Evolutionary conservation across 2,888 invertebrate genomes (phyloP), one percentile per base, ranked within the genome.

Genomic region (Drosophila niveifrons): DNA sequence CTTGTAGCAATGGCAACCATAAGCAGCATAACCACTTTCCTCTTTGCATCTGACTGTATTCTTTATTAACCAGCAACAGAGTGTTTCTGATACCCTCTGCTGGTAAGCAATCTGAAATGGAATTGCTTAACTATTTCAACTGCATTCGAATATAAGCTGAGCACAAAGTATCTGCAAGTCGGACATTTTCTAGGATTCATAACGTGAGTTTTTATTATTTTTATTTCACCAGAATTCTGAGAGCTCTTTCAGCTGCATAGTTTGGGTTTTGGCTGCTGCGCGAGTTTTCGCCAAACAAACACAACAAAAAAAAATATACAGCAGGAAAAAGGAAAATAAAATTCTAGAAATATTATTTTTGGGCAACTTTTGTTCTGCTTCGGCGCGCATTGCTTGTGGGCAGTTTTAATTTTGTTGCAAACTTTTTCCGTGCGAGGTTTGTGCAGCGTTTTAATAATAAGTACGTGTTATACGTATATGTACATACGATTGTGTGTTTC

Each of bases 391-490:
- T 44, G 78, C 79, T 63, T 72, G 66, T 66, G 79, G 78, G 55
- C 69, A 82, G 64, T 80, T 83, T 88, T 80, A 85, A 82, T 80
- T 80, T 78, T 63, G 78, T 77, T 77, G 48, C 61, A 76, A 85
- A 88, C 75, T 78, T 75, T 75, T 67, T 11, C 48, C 47, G 65
- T 55, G 75, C 67, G 43, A 74, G 65, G 66, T 72, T 82, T 66
- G 78, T 63, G 75, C 59, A 77, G 56, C 69, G 86, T 82, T 88
- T 88, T 80, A 86, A 88, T 88, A 88, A 86, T 86, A 80, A 86
- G 82, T 88, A 75, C 77, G 51, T 57, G 18, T 31, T 31, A 8
- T 36, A 11, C 43, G 34, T 18, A 46, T 56, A 13, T 31, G 9
- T 39, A 10, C 46, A 34, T 34, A 46, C 31, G 23, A 23, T 4